Percentiles rank a stretch among this genome's conserved stretches.
These are phyloP conservation scores for Rhinichthys osculus DNA, from an alignment of 2,797 vertebrate genomes.

Conservation along the genomic window DNA sequence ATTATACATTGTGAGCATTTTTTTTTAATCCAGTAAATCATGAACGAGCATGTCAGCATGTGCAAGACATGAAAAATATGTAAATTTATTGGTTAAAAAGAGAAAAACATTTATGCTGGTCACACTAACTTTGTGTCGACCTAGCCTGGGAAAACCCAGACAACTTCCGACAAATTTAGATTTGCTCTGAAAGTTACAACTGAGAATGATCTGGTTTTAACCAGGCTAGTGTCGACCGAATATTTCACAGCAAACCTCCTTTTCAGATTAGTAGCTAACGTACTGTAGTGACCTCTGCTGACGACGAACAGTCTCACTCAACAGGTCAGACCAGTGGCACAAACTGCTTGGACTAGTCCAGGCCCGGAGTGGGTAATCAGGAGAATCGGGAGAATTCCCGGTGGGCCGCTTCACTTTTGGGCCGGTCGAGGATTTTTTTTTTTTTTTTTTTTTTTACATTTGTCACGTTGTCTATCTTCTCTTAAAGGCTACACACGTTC, in stretches of 20 bases:
- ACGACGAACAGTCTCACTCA: not conserved
- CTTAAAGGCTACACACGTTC: no score
- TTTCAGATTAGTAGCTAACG: not conserved
- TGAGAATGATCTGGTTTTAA: no score
- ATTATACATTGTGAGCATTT: no score
- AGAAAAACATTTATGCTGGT: not conserved
- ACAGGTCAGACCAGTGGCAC: not conserved
- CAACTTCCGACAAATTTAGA: no score
- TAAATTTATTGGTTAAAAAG: not conserved
- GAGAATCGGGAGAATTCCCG: no score
- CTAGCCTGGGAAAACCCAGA: no score
- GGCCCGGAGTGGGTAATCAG: no score
- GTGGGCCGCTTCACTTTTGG: no score
- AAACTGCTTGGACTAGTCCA: not conserved
- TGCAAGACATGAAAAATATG: not conserved
- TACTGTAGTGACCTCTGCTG: not conserved
- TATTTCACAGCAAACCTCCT: not conserved
- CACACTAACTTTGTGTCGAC: not conserved
- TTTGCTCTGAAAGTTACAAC: no score
- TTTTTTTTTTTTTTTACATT: no score
- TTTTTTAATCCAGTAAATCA: not conserved
- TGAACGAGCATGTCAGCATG: not conserved
- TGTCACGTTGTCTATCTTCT: no score
- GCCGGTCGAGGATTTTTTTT: no score
- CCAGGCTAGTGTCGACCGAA: not conserved